Evolutionary conservation across 2,888 invertebrate genomes (phyloP).

Genomic region (Eupithecia centaureata): DNA sequence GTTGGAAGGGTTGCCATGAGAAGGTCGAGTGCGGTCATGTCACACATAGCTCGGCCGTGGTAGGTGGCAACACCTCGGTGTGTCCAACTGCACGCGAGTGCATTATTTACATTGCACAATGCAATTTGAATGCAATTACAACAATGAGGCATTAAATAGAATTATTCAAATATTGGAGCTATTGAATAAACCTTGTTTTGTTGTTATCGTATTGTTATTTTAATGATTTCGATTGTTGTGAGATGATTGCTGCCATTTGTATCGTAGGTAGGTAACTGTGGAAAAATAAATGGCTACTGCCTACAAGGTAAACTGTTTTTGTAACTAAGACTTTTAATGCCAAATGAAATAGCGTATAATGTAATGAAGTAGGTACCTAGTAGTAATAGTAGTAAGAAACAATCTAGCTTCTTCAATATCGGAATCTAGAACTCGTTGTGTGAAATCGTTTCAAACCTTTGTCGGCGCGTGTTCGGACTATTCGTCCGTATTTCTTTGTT

Average conservation of each 20-base stretch:
- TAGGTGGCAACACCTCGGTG: background rate
- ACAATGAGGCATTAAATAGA: conserved; percentile 27
- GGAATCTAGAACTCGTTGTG: background rate
- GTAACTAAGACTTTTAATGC: background rate
- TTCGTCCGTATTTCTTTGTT: background rate
- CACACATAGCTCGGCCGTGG: background rate
- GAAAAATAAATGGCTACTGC: background rate
- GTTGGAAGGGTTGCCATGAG: background rate
- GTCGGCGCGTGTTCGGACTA: background rate
- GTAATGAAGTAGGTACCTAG: background rate
- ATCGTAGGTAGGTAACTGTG: background rate
- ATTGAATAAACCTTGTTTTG: conserved; percentile 26
- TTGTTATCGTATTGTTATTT: conserved; percentile 21
- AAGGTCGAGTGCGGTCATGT: background rate
- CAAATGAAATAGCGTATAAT: background rate
- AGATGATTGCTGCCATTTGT: background rate
- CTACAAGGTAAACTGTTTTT: background rate
- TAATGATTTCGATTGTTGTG: conserved; percentile 8
- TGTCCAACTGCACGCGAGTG: conserved; percentile 17
- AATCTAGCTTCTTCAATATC: background rate
- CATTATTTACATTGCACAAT: conserved; percentile 27
- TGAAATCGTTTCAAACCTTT: background rate
- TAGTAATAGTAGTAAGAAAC: too few species aligned
- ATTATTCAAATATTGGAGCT: conserved; percentile 31
- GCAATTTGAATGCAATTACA: conserved; percentile 33